Conservation (phyloP, 2,888 invertebrate species). For the Ophraella communa region DNA sequence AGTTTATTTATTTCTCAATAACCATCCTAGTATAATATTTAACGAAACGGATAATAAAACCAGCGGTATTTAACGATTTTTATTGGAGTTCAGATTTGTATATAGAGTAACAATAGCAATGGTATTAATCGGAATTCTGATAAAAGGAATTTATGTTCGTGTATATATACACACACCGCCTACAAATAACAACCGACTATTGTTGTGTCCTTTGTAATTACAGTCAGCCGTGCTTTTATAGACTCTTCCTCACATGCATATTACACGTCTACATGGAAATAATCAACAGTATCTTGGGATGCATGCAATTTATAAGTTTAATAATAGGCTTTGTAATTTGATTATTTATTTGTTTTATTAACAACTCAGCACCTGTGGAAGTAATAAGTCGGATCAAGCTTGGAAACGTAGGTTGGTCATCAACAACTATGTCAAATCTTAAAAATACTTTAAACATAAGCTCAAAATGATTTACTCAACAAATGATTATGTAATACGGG, state of each 20-base stretch:
- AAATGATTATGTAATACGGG: too few species aligned
- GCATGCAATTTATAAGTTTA: neutral
- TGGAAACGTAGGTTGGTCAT: too few species aligned
- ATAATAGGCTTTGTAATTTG: neutral
- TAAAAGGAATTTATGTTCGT: constrained; percentile 1
- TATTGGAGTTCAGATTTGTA: neutral
- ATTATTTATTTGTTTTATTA: neutral
- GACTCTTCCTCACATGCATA: neutral
- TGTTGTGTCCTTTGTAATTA: neutral
- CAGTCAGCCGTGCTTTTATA: neutral
- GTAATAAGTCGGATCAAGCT: too few species aligned
- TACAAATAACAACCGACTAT: neutral
- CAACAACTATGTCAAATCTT: too few species aligned
- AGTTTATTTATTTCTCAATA: neutral
- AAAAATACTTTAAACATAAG: too few species aligned
- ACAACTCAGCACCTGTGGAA: neutral
- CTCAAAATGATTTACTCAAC: too few species aligned
- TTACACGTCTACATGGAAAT: neutral
- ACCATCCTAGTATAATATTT: neutral
- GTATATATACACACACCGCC: neutral
- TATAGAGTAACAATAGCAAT: neutral
- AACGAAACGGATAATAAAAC: neutral
- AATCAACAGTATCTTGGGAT: neutral
- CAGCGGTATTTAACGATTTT: neutral
- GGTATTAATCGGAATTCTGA: neutral